phyloP scores from a whole-genome alignment of 2,113 vertebrate species.

The Hippolais icterina region DNA sequence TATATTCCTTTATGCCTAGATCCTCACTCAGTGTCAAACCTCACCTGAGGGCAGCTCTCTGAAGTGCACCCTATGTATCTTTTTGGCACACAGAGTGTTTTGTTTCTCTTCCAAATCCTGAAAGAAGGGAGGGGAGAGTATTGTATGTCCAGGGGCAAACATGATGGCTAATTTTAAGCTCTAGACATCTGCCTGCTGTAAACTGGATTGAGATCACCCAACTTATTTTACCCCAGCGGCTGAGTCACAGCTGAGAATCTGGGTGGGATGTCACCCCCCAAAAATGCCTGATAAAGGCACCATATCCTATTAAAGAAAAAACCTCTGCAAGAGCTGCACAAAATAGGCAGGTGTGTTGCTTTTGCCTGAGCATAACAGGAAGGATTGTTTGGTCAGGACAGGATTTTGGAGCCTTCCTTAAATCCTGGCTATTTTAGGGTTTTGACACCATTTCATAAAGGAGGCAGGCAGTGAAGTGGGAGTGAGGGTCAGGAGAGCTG shows the following conservation, averaged over 20 bases:
- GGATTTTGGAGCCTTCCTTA: not conserved
- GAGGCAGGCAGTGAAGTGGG: not conserved
- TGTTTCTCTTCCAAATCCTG: not conserved
- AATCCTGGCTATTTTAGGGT: not conserved
- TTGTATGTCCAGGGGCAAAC: not conserved
- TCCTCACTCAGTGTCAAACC: not conserved
- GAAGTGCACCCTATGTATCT: accelerated
- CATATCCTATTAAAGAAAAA: not conserved
- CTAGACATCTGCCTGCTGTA: conserved; percentile 9
- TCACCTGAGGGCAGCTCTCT: not conserved
- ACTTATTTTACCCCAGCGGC: conserved; percentile 49
- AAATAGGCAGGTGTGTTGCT: not conserved
- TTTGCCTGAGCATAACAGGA: not conserved
- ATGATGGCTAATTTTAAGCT: conserved; percentile 51
- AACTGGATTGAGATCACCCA: conserved; percentile 46
- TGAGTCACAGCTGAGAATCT: conserved; percentile 59
- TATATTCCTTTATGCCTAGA: not conserved
- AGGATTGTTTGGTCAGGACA: not conserved
- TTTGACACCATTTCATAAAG: not conserved
- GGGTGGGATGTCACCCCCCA: not conserved
- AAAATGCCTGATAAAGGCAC: not conserved
- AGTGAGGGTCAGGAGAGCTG: not conserved
- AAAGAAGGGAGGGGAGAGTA: not conserved
- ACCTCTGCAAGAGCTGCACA: not conserved
- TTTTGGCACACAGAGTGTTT: accelerated